Conservation (phyloP, 2,113 vertebrate species). For the Ginglymostoma cirratum region DNA sequence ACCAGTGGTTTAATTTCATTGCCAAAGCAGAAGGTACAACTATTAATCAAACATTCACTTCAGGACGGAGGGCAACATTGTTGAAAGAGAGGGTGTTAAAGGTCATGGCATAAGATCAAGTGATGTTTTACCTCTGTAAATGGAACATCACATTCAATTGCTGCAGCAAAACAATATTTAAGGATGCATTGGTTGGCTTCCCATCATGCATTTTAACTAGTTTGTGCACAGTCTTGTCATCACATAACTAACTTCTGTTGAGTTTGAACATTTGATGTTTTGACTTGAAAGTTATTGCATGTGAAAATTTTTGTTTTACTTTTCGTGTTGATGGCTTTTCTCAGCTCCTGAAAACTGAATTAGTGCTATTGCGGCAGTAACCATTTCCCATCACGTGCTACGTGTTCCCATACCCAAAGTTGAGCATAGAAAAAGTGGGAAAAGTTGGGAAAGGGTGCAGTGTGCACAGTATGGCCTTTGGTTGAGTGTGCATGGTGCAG, state of each 20-base stretch:
- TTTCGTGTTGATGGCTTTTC: not conserved
- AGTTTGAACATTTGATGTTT: not conserved
- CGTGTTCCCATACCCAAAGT: not conserved
- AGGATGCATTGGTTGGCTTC: not conserved
- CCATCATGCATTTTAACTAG: not conserved
- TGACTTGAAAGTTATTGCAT: not conserved
- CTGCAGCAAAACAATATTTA: not conserved
- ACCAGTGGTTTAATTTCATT: not conserved
- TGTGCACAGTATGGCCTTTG: not conserved
- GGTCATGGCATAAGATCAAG: not conserved
- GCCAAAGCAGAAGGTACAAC: not conserved
- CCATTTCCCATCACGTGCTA: not conserved
- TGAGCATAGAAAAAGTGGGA: not conserved
- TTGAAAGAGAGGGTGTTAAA: not conserved
- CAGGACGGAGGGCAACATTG: not conserved
- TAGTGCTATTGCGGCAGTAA: not conserved
- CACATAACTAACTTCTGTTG: not conserved
- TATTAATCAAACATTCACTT: conserved; percentile 7
- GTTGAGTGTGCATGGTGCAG: not conserved
- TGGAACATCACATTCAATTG: not conserved
- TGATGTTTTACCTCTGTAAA: not conserved
- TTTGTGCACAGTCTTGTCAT: not conserved
- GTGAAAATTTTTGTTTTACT: not conserved
- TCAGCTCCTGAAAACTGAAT: not conserved
- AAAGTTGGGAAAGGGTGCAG: not conserved